These are phyloP conservation scores for Bugula neritina DNA, from an alignment of 2,888 invertebrate species.

Conservation along the genomic window DNA sequence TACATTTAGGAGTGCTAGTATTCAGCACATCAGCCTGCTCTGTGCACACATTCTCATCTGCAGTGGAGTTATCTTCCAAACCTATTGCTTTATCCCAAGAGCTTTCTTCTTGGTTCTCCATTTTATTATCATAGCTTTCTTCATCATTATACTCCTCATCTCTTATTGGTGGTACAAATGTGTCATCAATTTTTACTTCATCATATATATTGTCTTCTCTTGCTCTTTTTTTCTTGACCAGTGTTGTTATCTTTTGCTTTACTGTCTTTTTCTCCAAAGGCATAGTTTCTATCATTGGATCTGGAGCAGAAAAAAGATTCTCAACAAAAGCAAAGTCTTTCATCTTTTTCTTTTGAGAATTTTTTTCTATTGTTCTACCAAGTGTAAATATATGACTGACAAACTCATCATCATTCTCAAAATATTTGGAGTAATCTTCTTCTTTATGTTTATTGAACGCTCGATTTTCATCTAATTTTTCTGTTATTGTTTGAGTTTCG, in stretches of 20 bases:
- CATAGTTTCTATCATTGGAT: constrained; percentile 24
- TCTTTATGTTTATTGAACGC: neutral
- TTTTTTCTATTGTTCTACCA: constrained; percentile 18
- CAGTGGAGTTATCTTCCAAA: neutral
- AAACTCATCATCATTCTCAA: constrained; percentile 25
- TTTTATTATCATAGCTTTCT: neutral
- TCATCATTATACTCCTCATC: constrained; percentile 16
- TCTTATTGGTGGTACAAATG: neutral
- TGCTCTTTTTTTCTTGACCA: constrained; percentile 20
- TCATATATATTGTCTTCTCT: constrained; percentile 8
- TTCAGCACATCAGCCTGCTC: neutral
- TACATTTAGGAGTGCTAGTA: neutral
- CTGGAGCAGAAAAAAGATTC: constrained; percentile 19
- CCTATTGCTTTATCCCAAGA: neutral
- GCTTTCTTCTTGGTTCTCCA: neutral
- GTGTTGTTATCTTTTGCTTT: constrained; percentile 26
- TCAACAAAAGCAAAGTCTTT: constrained; percentile 27
- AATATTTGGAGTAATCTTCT: constrained; percentile 23
- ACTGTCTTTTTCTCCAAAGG: constrained; percentile 24
- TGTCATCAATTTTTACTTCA: neutral
- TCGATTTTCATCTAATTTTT: constrained; percentile 16
- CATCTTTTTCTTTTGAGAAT: neutral
- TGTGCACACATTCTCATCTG: neutral
- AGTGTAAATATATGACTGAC: constrained; percentile 25
- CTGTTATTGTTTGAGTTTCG: constrained; percentile 27